Evolutionary conservation across 2,888 invertebrate genomes (phyloP).

Genomic region (Cheilosia vulpina): DNA sequence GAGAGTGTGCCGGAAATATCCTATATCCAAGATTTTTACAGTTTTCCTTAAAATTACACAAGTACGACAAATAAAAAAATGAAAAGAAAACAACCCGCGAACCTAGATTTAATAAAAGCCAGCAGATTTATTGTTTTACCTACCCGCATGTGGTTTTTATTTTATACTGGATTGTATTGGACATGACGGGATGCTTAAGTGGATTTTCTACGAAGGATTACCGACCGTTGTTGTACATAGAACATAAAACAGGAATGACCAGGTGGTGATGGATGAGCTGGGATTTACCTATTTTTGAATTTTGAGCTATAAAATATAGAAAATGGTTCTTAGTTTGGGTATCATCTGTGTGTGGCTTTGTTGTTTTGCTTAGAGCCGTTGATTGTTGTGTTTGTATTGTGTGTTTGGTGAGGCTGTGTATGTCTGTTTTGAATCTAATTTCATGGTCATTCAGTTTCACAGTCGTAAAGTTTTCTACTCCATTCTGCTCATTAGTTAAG

Average conservation of each 20-base stretch:
- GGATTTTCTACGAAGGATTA: slow-evolving; percentile 21
- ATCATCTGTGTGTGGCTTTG: no score
- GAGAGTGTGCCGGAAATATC: background rate
- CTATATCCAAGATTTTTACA: slow-evolving; percentile 15
- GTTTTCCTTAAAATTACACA: slow-evolving; percentile 26
- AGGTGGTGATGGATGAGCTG: slow-evolving; percentile 17
- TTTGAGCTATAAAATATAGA: background rate
- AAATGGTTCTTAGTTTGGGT: background rate
- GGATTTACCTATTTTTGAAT: background rate
- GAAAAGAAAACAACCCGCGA: slow-evolving; percentile 4
- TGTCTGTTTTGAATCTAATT: background rate
- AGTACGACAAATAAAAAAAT: slow-evolving; percentile 15
- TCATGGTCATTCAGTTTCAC: background rate
- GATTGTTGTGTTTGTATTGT: no score
- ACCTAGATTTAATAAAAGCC: slow-evolving; percentile 44
- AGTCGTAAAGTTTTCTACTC: background rate
- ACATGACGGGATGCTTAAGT: slow-evolving; percentile 45
- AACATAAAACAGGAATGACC: slow-evolving; percentile 6
- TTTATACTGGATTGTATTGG: slow-evolving; percentile 28
- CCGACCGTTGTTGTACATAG: background rate
- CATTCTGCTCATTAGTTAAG: background rate
- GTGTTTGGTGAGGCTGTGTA: no score
- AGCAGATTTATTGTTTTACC: slow-evolving; percentile 46
- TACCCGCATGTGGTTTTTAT: slow-evolving; percentile 30
- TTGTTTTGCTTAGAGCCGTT: no score